Base-by-base conservation (phyloP, 2,113 vertebrate species). In the Tenrec ecaudatus region DNA sequence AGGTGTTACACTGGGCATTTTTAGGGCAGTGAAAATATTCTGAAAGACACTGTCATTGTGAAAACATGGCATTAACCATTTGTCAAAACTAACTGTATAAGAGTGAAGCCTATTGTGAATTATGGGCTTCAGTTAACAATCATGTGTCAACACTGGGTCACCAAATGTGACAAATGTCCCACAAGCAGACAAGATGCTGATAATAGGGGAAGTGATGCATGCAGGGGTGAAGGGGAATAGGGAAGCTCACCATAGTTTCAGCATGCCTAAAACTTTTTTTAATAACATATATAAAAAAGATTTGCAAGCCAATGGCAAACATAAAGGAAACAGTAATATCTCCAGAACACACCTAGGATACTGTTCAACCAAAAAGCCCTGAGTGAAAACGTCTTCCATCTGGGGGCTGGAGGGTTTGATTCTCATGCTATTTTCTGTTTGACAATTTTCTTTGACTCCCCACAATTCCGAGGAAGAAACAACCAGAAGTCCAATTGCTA, bases 311-410 rank as follows among this genome's bases (percentile, higher is more conserved):
- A 78, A 75, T 77, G 90, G 1, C 23, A 96, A 97, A 53, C 47
- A 53, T 53, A 53, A 53, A 53, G 47, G 12, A 53, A 14, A 53
- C 47, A 53, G 47, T 8, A 53, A 53, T 95, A 85, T 96, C 95
- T 94, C 4, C 71, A 95, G 89, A 86, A 96, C 93, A 88, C 78
- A 95, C 89, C 93, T 95, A 91, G 94, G 92, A 95, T 93, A 68
- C 90, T 95, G 83, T 89, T 96, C 91, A 94, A 86, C 62, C 79
- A 88, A 94, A 94, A 95, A 82, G 81, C 88, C 96, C 85, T 95
- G 86, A 85, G 38, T 38, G 11, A 66, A 12, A 53, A 82, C 62
- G 86, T 87, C 38, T 76, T 86, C 6, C 68, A 40, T 29, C 4
- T 0, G 31, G 38, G 22, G 22, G 22, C 20, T 69, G 23, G 79